phyloP scores from a whole-genome alignment of 2,797 vertebrate species.

The Prionace glauca region DNA sequence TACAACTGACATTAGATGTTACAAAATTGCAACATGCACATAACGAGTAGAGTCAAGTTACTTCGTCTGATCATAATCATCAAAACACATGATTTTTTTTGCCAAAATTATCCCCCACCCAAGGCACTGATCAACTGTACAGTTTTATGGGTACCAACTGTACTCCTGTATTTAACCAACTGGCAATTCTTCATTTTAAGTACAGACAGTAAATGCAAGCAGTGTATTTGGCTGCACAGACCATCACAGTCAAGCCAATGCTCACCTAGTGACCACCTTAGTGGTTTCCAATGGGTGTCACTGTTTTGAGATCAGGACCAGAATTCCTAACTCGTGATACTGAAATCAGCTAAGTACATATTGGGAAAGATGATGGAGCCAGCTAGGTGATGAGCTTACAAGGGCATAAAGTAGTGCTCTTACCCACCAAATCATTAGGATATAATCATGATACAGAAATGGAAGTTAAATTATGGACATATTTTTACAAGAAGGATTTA shows the following conservation, averaged over 20 bases:
- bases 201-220: neutral
- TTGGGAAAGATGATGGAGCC: neutral
- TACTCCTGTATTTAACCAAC: neutral
- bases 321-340: neutral
- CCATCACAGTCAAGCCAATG: neutral
- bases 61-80: neutral
- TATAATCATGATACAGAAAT: neutral
- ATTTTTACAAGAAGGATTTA: neutral
- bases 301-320: neutral
- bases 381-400: neutral
- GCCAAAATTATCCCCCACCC: neutral
- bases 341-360: neutral
- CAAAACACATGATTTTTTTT: conserved; percentile 30
- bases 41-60: neutral
- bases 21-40: conserved; percentile 28
- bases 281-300: neutral
- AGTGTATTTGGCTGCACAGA: neutral
- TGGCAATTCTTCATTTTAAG: neutral
- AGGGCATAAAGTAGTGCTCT: neutral
- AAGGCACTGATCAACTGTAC: neutral
- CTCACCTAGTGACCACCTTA: neutral
- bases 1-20: neutral
- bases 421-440: neutral
- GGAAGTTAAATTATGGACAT: neutral
- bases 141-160: neutral